Evolutionary conservation across 2,113 vertebrate genomes (phyloP), one percentile per base, ranked within the genome.

Genomic region (Pagrus major): DNA sequence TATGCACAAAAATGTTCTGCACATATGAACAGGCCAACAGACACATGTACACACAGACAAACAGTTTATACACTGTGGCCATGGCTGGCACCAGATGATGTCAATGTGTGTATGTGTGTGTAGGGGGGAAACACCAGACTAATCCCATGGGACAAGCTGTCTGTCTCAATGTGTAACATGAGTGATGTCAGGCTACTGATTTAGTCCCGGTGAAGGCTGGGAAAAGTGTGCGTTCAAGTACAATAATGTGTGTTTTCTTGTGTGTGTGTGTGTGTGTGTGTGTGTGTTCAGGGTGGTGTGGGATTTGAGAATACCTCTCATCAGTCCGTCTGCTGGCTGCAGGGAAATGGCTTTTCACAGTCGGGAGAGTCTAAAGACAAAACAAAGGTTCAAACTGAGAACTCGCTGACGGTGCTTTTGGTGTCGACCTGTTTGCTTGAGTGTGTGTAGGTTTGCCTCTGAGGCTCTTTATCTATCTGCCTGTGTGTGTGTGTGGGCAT

Each of bases 101-200:
- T 82, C 69, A 76, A 47, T 37, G 52, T 52, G 52, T 49, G 44
- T 71, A 37, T 70, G 25, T 60, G 74, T 60, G 66, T 37, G 74
- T 61, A 59, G 65, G 33, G 69, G 64, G 87, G 77, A 80, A 79
- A 79, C 74, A 69, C 74, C 74, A 86, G 77, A 87, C 74, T 76
- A 84, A 91, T 81, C 84, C 86, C 78, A 72, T 20, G 87, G 87
- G 89, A 80, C 37, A 11, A 59, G 71, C 78, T 71, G 91, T 84
- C 88, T 76, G 63, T 81, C 80, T 82, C 64, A 37, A 64, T 70
- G 80, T 81, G 74, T 76, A 74, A 81, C 76, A 87, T 68, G 85
- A 91, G 80, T 82, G 91, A 89, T 85, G 88, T 92, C 82, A 86
- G 86, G 54, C 59, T 44, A 11, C 41, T 18, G 41, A 71, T 80